Evolutionary conservation across 2,113 vertebrate species (phyloP).

Genomic region (Phalacrocorax carbo): DNA sequence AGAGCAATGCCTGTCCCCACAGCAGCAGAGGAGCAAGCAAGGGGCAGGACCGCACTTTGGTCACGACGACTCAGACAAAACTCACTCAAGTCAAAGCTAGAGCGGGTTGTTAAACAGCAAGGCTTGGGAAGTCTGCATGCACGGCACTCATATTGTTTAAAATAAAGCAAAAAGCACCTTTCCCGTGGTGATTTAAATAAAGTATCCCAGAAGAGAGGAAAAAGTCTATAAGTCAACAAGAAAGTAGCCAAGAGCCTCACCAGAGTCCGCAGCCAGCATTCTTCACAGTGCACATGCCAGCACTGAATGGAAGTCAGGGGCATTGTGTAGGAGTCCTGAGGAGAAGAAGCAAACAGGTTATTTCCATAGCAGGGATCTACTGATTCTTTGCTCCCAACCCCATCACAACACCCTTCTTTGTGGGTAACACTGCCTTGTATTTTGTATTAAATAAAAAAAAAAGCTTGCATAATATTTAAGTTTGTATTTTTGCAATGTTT

Average conservation of each 20-base stretch:
- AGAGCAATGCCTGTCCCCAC: not conserved
- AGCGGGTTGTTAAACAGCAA: not conserved
- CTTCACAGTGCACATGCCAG: constrained; percentile 99
- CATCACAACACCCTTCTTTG: not conserved
- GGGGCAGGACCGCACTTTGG: not conserved
- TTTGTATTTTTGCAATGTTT: not conserved
- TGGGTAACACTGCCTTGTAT: not conserved
- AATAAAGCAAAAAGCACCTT: not conserved
- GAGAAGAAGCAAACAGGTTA: constrained; percentile 51
- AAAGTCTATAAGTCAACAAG: not conserved
- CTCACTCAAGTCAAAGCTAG: not conserved
- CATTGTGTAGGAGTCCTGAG: constrained; percentile 96
- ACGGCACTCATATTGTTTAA: not conserved
- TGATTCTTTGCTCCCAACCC: not conserved
- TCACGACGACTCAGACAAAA: not conserved
- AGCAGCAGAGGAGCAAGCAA: not conserved
- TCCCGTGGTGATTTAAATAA: not conserved
- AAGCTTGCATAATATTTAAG: not conserved
- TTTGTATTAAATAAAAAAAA: not conserved
- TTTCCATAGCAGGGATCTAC: not conserved
- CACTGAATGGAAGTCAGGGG: constrained; percentile 99
- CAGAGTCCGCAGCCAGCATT: constrained; percentile 99
- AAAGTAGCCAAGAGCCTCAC: constrained; percentile 75
- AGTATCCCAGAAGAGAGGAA: not conserved
- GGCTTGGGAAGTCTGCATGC: not conserved